Evolutionary conservation across 2,113 vertebrate species (phyloP), one percentile per base, ranked within the genome.

Genomic region (Azemiops feae): DNA sequence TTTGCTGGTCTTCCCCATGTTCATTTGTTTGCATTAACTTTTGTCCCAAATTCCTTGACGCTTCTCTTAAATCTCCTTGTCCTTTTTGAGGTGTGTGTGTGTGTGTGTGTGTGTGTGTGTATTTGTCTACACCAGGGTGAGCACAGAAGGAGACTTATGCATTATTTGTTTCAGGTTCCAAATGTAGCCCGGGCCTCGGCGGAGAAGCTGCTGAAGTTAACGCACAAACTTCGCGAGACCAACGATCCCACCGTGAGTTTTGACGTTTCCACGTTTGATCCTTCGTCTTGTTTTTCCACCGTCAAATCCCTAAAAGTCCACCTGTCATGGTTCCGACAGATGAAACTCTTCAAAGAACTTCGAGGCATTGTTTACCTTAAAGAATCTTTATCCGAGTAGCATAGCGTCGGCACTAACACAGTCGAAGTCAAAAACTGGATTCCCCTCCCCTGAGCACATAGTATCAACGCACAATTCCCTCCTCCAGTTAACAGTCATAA

Each of bases 201-300:
- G 89, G 98, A 99, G 90, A 98, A 98, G 95, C 97, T 99, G 11
- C 90, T 99, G 89, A 97, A 97, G n/a, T 97, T 99, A 94, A 98
- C 98, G 7, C 98, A 99, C 96, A 98, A 96, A 89, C 98, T 99
- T 92, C 98, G 98, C 86, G 96, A 98, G 91, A 98, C 98, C 57
- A 98, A 98, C 27, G 99, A 99, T 87, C 94, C 98, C 45, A 99
- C 98, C 0, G 99, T 99, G 94, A 98, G 98, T 95, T 25, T 3
- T 39, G 50, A 87, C 9, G 43, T 94, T 92, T 9, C 20, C 6
- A 14, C 4, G 60, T 23, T 64, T 4, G 53, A 25, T 52, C 87
- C 25, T n/a, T n/a, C 8, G 10, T 11, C n/a, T 88, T 12, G 47
- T 14, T 30, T 54, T n/a, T 74, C 30, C 58, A 43, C n/a, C 6